Percentiles rank a stretch among this genome's conserved stretches.
Conservation (phyloP, 2,888 invertebrate genomes). For the Torymus texanus region DNA sequence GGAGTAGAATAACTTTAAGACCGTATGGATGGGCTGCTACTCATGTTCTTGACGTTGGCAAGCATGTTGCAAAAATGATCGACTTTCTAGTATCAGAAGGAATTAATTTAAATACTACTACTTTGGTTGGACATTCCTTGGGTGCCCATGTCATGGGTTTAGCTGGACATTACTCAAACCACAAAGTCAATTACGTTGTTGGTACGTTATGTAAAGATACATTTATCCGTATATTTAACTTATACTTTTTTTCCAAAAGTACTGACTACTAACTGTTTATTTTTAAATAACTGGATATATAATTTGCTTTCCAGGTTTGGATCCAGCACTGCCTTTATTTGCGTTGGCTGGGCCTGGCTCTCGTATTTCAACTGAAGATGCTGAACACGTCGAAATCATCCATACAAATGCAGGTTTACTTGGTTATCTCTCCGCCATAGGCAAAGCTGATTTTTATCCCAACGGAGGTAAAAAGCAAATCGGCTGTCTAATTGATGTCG, state of each 20-base stretch:
- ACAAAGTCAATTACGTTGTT: constrained; percentile 61
- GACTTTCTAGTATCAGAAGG: constrained; percentile 63
- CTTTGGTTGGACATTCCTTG: constrained; percentile 68
- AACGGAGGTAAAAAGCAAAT: constrained; percentile 72
- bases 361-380: constrained; percentile 70
- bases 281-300: background rate
- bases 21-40: constrained; percentile 60
- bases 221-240: no score
- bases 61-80: constrained; percentile 63
- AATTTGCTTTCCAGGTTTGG: constrained; percentile 66
- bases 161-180: constrained; percentile 61
- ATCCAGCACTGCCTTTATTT: constrained; percentile 73
- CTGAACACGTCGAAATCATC: constrained; percentile 71
- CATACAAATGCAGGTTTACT: constrained; percentile 72
- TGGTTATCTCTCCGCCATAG: constrained; percentile 68
- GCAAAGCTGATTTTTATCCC: constrained; percentile 73
- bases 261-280: background rate
- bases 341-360: constrained; percentile 62
- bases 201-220: constrained; percentile 59
- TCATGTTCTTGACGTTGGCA: constrained; percentile 61
- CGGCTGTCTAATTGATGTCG: constrained; percentile 62
- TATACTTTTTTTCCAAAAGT: background rate
- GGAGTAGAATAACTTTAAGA: constrained; percentile 61
- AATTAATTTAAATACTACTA: constrained; percentile 59
- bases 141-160: constrained; percentile 69